Evolutionary conservation across 1,140 invertebrate species (phyloP), one percentile per base, ranked within the genome.

Genomic region (Danaus plexippus): DNA sequence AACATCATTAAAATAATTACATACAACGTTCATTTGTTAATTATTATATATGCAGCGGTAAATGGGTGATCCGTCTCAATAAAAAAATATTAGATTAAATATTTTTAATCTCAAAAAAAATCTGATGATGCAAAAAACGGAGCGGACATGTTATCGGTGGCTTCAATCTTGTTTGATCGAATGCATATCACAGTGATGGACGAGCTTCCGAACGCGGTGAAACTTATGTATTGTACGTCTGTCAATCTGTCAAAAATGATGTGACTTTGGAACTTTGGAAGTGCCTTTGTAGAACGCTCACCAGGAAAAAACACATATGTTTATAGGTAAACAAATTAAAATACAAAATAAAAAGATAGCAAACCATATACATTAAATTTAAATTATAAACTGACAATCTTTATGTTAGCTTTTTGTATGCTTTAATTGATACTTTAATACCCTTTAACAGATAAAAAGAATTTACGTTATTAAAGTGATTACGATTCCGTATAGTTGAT

Each of bases 111-210:
- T 12, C 5, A n/a, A 0, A 12, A n/a, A n/a, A 45, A 8, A 45
- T 32, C 22, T 32, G 22, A 32, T 50, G 9, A 57, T 51, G 63
- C 58, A 61, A 70, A 73, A 70, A 73, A 56, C 43, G 45, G 61
- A 58, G 52, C 63, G 57, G 40, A 54, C 32, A 9, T 52, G 47
- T 68, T 71, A 75, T 75, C 72, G 50, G 41, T 43, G 49, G 64
- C 68, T 71, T 80, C 79, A 77, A 80, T 80, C 77, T 58, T 13
- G 46, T 75, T 75, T 81, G 81, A 85, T 85, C 58, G 82, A 85
- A 74, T 60, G 73, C 70, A 54, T 67, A 69, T 80, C 71, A 54
- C 18, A 54, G 67, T 85, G 82, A 83, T 85, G 69, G 67, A 85
- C 76, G 77, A 78, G 77, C 76, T 77, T 67, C 77, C 63, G 73